A percentile compares a stretch with the other conserved stretches of the same genome.
Conservation (phyloP, 2,113 vertebrate species). For the Serilophus lunatus region DNA sequence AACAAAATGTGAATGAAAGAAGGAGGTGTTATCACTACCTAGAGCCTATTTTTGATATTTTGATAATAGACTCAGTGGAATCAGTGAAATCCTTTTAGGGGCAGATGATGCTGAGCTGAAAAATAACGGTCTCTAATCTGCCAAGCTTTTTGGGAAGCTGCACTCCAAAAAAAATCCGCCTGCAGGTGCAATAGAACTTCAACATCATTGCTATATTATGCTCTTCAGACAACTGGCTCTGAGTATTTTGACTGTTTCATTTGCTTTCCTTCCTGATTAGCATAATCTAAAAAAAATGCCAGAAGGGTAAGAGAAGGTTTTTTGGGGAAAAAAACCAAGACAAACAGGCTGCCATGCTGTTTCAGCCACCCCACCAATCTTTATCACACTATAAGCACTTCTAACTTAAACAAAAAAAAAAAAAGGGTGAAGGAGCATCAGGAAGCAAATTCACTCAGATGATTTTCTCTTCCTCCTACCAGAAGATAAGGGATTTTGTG, state of each 20-base stretch:
- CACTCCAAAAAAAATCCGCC: constrained; percentile 30
- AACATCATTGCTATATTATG: constrained; percentile 12
- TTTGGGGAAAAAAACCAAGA: too few species aligned
- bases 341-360: neutral
- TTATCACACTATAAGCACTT: neutral
- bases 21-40: constrained; percentile 31
- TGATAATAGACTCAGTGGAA: constrained; percentile 32
- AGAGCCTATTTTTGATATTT: constrained; percentile 26
- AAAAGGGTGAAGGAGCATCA: neutral
- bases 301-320: neutral
- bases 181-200: constrained; percentile 29
- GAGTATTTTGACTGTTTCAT: neutral
- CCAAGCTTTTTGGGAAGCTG: constrained; percentile 46
- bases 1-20: constrained; percentile 23
- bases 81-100: constrained; percentile 49
- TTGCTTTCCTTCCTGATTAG: neutral
- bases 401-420: neutral
- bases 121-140: neutral
- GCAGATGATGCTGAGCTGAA: constrained; percentile 52
- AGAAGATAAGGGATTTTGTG: neutral
- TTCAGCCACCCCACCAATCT: neutral
- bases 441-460: neutral
- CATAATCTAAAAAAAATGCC: neutral
- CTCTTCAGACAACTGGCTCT: constrained; percentile 32
- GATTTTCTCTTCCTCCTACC: neutral